Evolutionary conservation across 2,888 invertebrate species (phyloP), one percentile per base, ranked within the genome.

Genomic region (Nyleta sp.): DNA sequence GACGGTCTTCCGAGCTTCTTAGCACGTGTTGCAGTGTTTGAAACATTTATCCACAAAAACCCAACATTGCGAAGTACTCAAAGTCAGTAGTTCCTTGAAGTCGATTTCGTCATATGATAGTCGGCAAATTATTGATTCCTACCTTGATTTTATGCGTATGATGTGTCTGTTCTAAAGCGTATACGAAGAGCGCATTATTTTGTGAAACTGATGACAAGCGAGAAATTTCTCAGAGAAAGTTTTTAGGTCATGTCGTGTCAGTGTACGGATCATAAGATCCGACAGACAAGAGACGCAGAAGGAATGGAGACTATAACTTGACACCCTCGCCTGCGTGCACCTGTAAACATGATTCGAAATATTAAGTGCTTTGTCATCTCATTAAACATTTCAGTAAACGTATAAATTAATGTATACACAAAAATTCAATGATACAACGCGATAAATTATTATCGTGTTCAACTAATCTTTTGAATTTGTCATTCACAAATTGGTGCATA

Each of bases 141-240:
- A 11, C 13, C 53, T 2, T 40, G 55, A 55, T 35, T 38, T 18
- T 50, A 40, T 18, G 33, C 46, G 24, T 22, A 35, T 24, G 18
- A 35, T 10, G 33, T 38, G 38, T 57, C 22, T 15, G 10, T 48
- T 60, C 35, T 7, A 1, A 40, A 13, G 24, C 17, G 13, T 13
- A 71, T 31, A 31, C 44, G 17, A 35, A 50, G 17, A 40, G 38
- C 31, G 50, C 17, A 64, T 64, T 64, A 40, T 64, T 64, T 64
- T 33, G 28, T 52, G 40, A 64, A 64, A 31, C 22, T 31, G 28
- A 42, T 64, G 57, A 55, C 64, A 64, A 73, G 48, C 57, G 55
- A 64, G 64, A 73, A 64, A 64, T 55, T 72, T 57, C 42, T 50
- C 72, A 40, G 53, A 46, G 57, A 38, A 64, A 64, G 64, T 64